Evolutionary conservation across 92 coral and sea anemone genomes (phyloP), one percentile per base, ranked within the genome.

Genomic region (Epizoanthus illoricatus): DNA sequence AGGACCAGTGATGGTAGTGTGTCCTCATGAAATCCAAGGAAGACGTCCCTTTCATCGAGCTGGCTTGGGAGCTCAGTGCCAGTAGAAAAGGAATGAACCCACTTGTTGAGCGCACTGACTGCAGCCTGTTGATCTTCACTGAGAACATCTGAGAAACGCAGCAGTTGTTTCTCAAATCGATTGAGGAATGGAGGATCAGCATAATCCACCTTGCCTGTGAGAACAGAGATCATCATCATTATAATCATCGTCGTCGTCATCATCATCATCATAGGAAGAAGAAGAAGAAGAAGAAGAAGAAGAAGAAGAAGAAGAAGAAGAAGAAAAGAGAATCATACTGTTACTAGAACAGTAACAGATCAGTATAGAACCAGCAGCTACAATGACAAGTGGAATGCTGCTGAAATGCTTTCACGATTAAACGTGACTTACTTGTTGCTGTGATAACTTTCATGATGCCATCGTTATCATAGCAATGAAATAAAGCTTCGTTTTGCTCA

Each of bases 181-280:
- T 94, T 94, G 58, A 94, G 90, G 69, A 94, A 94, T 5, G 98
- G 98, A 1, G 98, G 98, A 74, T 94, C 98, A 10, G 97, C 84
- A 75, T 79, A 86, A 36, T 90, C 91, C 11, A 94, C 94, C 76
- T 90, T 92, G 76, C 73, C 65, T 76, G 91, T 88, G 61, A 89
- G 95, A 39, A 91, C 84, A 68, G 92, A 84, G 75, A 94, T 93
- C 71, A 94, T 87, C 52, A 5, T 0, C 52, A 45, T 6, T 3
- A 45, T n/a, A n/a, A n/a, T 45, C 56, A 52, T 28, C 36, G 2
- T 28, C 36, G 2, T 28, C 36, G 2, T 28, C 36, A 28, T 0
- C 36, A 28, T 28, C 33, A 28, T 28, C 33, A 28, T 28, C 33
- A 28, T 28, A 28, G 2, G 36, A 28, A 28, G 36, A 28, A 28